Evolutionary conservation across 2,888 invertebrate species (phyloP).

Genomic region (Netelia inedita): DNA sequence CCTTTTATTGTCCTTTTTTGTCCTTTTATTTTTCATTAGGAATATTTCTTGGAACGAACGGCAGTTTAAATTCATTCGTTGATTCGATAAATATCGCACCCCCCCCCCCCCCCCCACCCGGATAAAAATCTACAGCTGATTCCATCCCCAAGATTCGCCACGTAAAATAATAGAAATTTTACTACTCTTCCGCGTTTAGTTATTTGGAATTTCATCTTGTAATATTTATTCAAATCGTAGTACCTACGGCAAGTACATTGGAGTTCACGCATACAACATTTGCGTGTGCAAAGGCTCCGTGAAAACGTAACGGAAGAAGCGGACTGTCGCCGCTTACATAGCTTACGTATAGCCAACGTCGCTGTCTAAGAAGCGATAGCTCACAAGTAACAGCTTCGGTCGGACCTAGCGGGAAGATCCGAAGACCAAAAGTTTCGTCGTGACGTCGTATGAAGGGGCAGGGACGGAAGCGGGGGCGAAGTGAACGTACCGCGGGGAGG

Average conservation of each 20-base stretch:
- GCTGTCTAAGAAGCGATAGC: neutral
- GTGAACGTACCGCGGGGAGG: slow-evolving; percentile 1
- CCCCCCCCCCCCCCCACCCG: too few species aligned
- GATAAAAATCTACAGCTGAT: too few species aligned
- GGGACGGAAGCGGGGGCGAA: neutral
- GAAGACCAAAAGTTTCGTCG: slow-evolving; percentile 36
- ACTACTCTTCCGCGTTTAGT: neutral
- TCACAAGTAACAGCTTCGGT: slow-evolving; percentile 1
- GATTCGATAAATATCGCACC: too few species aligned
- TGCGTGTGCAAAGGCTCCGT: neutral
- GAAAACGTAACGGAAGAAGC: neutral
- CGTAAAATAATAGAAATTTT: neutral
- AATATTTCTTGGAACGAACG: too few species aligned
- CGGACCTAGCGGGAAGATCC: slow-evolving; percentile 51
- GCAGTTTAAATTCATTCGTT: too few species aligned
- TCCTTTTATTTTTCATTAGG: too few species aligned
- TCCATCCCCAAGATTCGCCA: too few species aligned
- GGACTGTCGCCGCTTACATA: neutral
- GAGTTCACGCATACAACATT: too few species aligned
- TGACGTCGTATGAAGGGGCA: slow-evolving; percentile 20
- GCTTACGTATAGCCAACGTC: neutral
- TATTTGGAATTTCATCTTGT: neutral
- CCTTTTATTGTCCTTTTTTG: too few species aligned
- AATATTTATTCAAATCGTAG: neutral
- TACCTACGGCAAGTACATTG: neutral